These are phyloP conservation scores for Crocodylus rhombifer DNA, from an alignment of 2,797 vertebrate genomes.

Conservation along the genomic window DNA sequence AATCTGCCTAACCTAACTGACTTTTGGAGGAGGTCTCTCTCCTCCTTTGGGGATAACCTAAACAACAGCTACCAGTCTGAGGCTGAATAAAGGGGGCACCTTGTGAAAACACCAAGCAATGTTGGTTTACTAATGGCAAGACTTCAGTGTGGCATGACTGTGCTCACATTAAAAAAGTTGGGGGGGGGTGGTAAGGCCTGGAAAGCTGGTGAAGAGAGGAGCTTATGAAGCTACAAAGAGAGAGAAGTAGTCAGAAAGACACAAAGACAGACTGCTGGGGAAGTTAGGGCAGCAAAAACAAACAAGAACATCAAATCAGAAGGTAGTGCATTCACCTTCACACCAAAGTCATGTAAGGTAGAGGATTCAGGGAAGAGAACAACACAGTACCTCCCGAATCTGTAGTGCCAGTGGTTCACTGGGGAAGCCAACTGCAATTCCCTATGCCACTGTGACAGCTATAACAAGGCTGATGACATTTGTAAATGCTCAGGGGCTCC, in stretches of 20 bases:
- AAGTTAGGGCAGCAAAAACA: not conserved
- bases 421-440: accelerated
- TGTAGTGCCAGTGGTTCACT: not conserved
- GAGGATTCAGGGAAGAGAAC: accelerated
- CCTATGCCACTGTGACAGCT: accelerated
- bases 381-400: not conserved
- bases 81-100: not conserved
- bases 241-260: not conserved
- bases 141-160: accelerated
- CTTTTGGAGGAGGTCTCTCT: not conserved
- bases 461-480: accelerated
- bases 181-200: not conserved
- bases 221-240: not conserved
- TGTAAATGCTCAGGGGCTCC: not conserved
- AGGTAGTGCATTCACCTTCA: accelerated
- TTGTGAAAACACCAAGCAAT: not conserved
- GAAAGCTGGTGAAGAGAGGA: not conserved
- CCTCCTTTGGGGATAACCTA: not conserved
- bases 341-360: accelerated
- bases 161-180: not conserved
- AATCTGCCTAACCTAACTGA: not conserved
- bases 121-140: not conserved
- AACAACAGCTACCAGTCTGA: not conserved
- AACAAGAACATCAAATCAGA: not conserved
- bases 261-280: not conserved